Conservation (phyloP, 2,797 vertebrate species). For the Oryzias sinensis region DNA sequence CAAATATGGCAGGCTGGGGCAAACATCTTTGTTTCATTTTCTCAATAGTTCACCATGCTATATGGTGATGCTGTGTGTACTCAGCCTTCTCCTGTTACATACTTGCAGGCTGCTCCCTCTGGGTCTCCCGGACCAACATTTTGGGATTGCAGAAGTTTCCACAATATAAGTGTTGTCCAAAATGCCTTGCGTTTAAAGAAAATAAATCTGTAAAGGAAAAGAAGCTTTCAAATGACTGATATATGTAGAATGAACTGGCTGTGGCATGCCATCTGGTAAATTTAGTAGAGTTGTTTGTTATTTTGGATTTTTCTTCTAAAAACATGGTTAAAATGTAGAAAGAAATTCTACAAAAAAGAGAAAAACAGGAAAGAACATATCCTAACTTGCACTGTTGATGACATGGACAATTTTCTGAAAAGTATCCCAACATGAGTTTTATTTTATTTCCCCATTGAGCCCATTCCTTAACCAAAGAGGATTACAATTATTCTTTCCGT, state of each 20-base stretch:
- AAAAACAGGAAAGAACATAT: conserved; percentile 11
- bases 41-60: conserved; percentile 73
- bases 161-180: conserved; percentile 81
- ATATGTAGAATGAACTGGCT: conserved; percentile 21
- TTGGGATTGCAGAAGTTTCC: conserved; percentile 75
- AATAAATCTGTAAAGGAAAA: conserved; percentile 69
- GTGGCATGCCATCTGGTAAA: conserved; percentile 19
- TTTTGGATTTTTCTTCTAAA: conserved; percentile 30
- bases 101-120: conserved; percentile 68
- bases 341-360: conserved; percentile 20
- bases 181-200: conserved; percentile 75
- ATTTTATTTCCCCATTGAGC: conserved; percentile 40
- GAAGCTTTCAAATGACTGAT: conserved; percentile 24
- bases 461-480: conserved; percentile 41
- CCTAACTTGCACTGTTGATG: conserved; percentile 12
- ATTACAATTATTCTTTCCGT: conserved; percentile 59
- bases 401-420: conserved; percentile 7
- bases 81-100: conserved; percentile 77
- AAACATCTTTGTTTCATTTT: conserved; percentile 77
- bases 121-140: conserved; percentile 71
- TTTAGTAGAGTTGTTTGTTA: conserved; percentile 9
- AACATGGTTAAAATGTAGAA: conserved; percentile 19
- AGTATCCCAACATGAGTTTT: conserved; percentile 25
- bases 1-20: conserved; percentile 68
- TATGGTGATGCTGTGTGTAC: conserved; percentile 62